Conservation (phyloP, 2,113 vertebrate species). For the Coptodon rendalli region DNA sequence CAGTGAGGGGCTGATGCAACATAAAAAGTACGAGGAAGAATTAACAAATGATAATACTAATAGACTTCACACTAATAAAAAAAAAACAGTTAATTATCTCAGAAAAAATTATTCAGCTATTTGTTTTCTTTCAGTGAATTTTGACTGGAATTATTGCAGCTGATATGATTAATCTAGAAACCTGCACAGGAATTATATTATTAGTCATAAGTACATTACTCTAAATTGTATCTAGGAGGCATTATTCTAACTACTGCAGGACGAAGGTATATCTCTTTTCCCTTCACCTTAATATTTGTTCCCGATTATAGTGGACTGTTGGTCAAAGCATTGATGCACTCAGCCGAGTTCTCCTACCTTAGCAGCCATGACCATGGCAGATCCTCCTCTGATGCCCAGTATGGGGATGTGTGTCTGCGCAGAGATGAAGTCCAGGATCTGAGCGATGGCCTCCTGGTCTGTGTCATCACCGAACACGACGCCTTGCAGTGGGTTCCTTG, state of each 20-base stretch:
- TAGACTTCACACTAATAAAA: neutral
- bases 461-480: constrained; percentile 98
- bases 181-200: neutral
- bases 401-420: constrained; percentile 98
- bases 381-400: constrained; percentile 95
- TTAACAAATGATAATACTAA: neutral
- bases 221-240: neutral
- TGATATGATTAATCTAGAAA: neutral
- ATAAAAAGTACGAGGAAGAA: neutral
- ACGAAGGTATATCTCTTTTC: neutral
- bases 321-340: neutral
- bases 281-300: neutral
- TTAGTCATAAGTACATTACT: neutral
- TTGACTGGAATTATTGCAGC: neutral
- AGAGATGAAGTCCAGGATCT: constrained; percentile 99
- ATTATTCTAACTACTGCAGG: neutral
- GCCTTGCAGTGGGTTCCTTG: constrained; percentile 90
- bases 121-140: neutral
- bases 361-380: constrained; percentile 99
- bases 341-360: constrained; percentile 78
- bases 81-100: neutral
- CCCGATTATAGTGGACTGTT: neutral
- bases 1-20: neutral
- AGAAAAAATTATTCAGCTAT: neutral
- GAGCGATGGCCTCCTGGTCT: constrained; percentile 97